Base-by-base conservation (phyloP, 2,888 invertebrate genomes). In the Euplexia lucipara region DNA sequence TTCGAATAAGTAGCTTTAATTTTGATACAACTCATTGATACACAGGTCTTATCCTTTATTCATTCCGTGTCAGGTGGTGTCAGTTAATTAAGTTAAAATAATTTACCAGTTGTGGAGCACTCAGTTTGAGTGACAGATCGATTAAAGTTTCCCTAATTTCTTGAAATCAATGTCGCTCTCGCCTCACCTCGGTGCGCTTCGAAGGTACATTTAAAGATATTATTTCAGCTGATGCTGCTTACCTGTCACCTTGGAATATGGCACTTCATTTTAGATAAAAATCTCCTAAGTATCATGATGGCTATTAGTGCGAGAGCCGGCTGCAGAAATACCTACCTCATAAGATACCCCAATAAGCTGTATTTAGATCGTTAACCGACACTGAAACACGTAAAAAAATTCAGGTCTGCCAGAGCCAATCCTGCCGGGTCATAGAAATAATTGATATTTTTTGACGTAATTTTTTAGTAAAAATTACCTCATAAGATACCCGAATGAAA, bases 111-210 rank as follows among this genome's bases (percentile, higher is more conserved):
- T 76, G 66, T 72, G 34, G 56, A 70, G 68, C 58, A 51, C 52
- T 71, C 67, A 57, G 70, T 70, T 82, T 82, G 86, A 87, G 75
- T 85, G 89, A 85, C 88, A 87, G 86, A 83, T 86, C 84, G 86
- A 89, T 89, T 88, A 83, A 89, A 89, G 82, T 79, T 79, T 71
- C 48, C 64, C 57, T 70, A 78, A 83, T 80, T 78, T 77, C 59
- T 78, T 74, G 79, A 75, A 80, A 84, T 80, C 80, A 76, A 75
- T 75, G 79, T 77, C 63, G 39, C 59, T 54, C 41, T 72, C 67
- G 52, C 48, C 58, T 47, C 67, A 71, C 58, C 62, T 64, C 49
- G 16, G 52, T 47, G 39, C 18, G 32, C 20, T 63, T 65, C 30
- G 56, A 68, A 74, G 67, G 51, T 41, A 61, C 47, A 70, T 74